These are phyloP conservation scores for Hepsetus odoe DNA, from an alignment of 2,113 vertebrate species.

Conservation along the genomic window DNA sequence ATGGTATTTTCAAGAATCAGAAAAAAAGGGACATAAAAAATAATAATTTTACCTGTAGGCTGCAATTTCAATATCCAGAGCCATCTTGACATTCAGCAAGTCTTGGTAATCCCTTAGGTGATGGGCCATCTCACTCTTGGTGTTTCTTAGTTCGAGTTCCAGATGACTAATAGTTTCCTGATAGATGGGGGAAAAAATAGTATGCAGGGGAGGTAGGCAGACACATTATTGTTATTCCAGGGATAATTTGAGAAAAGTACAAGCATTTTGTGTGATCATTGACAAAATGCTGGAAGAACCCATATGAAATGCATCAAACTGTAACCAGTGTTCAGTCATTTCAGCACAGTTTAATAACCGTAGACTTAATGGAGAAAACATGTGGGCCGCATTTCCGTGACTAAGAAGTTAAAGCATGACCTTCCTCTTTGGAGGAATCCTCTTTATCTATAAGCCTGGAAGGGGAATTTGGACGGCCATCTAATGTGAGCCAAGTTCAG, in stretches of 20 bases:
- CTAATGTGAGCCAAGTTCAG: constrained; percentile 43
- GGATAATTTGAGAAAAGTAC: not conserved
- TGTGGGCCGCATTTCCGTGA: not conserved
- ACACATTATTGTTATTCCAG: not conserved
- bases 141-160: constrained; percentile 85
- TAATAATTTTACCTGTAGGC: constrained; percentile 84
- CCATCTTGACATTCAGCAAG: constrained; percentile 94
- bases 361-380: too few relatives aligned
- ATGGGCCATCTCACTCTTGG: constrained; percentile 89
- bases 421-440: constrained; percentile 17
- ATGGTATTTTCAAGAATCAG: not conserved
- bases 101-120: constrained; percentile 93
- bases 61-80: constrained; percentile 92
- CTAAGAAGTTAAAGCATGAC: constrained; percentile 9
- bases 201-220: not conserved
- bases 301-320: too few relatives aligned
- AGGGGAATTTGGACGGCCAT: constrained; percentile 28
- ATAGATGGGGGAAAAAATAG: not conserved
- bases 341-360: too few relatives aligned
- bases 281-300: too few relatives aligned
- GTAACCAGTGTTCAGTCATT: too few relatives aligned
- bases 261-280: too few relatives aligned
- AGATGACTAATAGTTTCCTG: constrained; percentile 86
- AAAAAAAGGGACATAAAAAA: not conserved
- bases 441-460: constrained; percentile 26